phyloP scores from a whole-genome alignment of 1,140 invertebrate species.

The Odontomachus brunneus region DNA sequence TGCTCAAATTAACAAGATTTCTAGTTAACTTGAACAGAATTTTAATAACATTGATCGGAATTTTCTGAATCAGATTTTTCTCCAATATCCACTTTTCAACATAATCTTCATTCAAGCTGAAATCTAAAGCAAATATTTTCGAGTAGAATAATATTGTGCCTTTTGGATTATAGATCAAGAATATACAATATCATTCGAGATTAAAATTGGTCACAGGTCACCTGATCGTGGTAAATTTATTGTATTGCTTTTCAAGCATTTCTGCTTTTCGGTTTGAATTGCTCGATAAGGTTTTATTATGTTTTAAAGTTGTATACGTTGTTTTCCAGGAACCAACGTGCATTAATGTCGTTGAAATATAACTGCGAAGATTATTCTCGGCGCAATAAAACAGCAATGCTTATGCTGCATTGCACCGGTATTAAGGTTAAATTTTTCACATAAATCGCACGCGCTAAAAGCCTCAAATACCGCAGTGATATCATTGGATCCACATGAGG shows the following conservation, averaged over 20 bases:
- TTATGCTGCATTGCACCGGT: not conserved
- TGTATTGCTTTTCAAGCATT: not conserved
- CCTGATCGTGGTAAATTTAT: slow-evolving; percentile 27
- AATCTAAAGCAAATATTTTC: not conserved
- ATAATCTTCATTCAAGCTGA: not conserved
- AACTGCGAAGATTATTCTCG: not conserved
- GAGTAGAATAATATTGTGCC: too few species aligned
- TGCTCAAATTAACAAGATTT: too few species aligned
- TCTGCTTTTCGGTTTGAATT: not conserved
- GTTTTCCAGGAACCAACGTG: not conserved
- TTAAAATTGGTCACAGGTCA: slow-evolving; percentile 11
- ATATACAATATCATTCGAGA: too few species aligned
- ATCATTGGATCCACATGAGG: too few species aligned
- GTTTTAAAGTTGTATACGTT: not conserved
- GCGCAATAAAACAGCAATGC: not conserved
- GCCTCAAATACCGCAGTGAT: not conserved
- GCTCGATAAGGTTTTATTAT: not conserved
- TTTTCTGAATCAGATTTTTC: not conserved
- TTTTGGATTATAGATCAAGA: too few species aligned
- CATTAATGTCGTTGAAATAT: not conserved
- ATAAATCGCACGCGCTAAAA: not conserved
- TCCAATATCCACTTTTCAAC: not conserved
- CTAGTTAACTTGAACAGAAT: too few species aligned
- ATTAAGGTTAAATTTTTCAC: not conserved
- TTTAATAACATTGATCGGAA: too few species aligned